Evolutionary conservation across 1,140 invertebrate species (phyloP), one percentile per base, ranked within the genome.

Genomic region (Anoplophora glabripennis): DNA sequence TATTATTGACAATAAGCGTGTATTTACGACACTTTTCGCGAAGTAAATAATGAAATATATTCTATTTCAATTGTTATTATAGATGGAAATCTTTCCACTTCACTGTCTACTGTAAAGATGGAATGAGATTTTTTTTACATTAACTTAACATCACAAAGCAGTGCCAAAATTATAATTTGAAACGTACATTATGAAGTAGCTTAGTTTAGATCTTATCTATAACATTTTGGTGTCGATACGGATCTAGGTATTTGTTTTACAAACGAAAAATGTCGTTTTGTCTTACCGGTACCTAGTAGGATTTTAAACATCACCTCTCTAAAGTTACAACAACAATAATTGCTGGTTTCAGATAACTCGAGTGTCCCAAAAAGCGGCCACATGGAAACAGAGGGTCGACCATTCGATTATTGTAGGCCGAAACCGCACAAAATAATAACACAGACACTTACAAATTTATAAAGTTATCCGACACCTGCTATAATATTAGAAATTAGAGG

Each of bases 321-420:
- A 28, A 28, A 28, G 21, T 28, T 3, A 28, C 33, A 49, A 35
- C 14, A 7, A 7, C 21, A n/a, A n/a, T 53, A 52, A 52, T 52
- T 38, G 35, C 4, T 12, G 49, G 49, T 52, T 52, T 37, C 36
- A 18, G 12, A 38, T 37, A 35, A 36, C 10, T 38, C 15, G 5
- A 9, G 47, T 14, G 49, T 41, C 49, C 37, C 17, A 18, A 40
- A 38, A 17, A 38, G 7, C 49, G 49, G 37, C 49, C 35, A 53
- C 49, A 53, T 53, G 37, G 38, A 53, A 53, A 35, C 9, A 18
- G 14, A 18, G 17, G 40, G 15, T 40, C 33, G 37, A 38, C 21
- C 38, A 53, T 53, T 53, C 49, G 49, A 53, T 53, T 53, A 53
- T 53, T 53, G 49, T 53, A 53, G 49, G 49, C 18, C 38, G 49